Percentiles rank a stretch among this genome's conserved stretches.
phyloP scores from a whole-genome alignment of 2,888 invertebrate species.

The Xestia c-nigrum region DNA sequence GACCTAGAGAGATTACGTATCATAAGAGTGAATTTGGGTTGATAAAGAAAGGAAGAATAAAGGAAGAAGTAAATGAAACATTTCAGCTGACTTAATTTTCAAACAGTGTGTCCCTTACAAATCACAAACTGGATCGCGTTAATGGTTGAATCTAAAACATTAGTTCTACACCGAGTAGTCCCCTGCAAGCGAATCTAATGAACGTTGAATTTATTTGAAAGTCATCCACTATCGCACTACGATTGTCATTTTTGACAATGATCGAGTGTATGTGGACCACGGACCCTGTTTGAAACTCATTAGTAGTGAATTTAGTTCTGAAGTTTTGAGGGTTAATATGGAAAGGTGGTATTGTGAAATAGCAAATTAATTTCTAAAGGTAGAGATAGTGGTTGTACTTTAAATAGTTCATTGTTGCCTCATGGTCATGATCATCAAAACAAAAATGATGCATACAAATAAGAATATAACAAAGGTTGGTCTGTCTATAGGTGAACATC shows the following conservation, averaged over 20 bases:
- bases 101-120: conserved; percentile 52
- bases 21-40: neutral
- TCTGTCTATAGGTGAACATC: too few species aligned
- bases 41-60: neutral
- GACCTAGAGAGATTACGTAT: too few species aligned
- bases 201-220: conserved; percentile 77
- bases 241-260: conserved; percentile 67
- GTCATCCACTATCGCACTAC: conserved; percentile 75
- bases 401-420: neutral
- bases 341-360: conserved; percentile 25
- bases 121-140: conserved; percentile 64
- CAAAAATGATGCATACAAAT: neutral
- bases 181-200: conserved; percentile 73
- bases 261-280: conserved; percentile 56
- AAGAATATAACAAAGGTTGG: neutral
- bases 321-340: conserved; percentile 18
- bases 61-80: neutral
- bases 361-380: conserved; percentile 1
- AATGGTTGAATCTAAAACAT: conserved; percentile 78
- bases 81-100: neutral
- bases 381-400: neutral
- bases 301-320: conserved; percentile 38
- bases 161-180: conserved; percentile 72
- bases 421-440: neutral
- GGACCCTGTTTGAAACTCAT: conserved; percentile 59